Conservation (phyloP, 2,797 vertebrate genomes). For the Danio kyathit region DNA sequence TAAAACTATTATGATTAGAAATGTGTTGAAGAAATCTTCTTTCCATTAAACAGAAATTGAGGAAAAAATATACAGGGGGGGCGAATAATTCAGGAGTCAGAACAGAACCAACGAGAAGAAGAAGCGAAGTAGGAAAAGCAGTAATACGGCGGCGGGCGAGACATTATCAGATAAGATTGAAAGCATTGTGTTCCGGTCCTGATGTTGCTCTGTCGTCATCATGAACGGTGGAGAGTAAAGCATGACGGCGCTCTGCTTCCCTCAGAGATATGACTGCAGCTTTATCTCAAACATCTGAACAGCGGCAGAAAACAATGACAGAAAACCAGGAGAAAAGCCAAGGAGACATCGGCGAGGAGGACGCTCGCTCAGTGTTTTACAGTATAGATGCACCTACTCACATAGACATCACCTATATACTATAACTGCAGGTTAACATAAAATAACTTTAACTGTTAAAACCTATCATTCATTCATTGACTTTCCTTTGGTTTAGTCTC, state of each 20-base stretch:
- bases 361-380: not conserved
- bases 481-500: too few relatives aligned
- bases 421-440: too few relatives aligned
- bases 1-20: too few relatives aligned
- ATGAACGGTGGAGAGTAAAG: constrained; percentile 32
- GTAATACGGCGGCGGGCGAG: constrained; percentile 72
- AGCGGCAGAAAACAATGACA: constrained; percentile 14
- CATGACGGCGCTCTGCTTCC: constrained; percentile 19
- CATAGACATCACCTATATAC: too few relatives aligned
- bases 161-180: constrained; percentile 78
- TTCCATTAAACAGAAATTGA: too few relatives aligned
- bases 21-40: too few relatives aligned
- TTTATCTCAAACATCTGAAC: constrained; percentile 34
- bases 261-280: constrained; percentile 1
- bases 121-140: not conserved
- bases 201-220: constrained; percentile 62
- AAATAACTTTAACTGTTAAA: too few relatives aligned
- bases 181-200: constrained; percentile 72
- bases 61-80: too few relatives aligned
- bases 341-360: not conserved
- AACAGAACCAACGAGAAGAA: too few relatives aligned
- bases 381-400: not conserved
- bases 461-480: too few relatives aligned
- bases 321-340: not conserved
- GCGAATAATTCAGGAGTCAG: too few relatives aligned